These are phyloP conservation scores for Porites lobata DNA, from an alignment of 92 coral and sea anemone genomes.

Conservation along the genomic window DNA sequence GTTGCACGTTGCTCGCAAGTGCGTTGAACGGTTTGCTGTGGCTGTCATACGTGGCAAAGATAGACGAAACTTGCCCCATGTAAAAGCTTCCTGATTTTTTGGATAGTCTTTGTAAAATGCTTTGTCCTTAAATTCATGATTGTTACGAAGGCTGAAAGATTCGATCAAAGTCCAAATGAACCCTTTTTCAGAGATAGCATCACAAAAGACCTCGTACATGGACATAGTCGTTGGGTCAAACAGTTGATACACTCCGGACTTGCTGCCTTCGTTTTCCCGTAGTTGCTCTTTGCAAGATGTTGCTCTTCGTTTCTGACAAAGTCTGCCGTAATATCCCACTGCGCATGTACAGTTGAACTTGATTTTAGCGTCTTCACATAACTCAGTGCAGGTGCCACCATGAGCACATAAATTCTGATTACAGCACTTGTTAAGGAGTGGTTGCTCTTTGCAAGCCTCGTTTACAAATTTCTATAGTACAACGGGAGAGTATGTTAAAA, in stretches of 20 bases:
- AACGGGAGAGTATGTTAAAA: too few relatives aligned
- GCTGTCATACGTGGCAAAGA: slow-evolving; percentile 29
- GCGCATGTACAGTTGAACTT: too few relatives aligned
- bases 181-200: too few relatives aligned
- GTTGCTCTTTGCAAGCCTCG: neutral
- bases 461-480: neutral
- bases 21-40: slow-evolving; percentile 35
- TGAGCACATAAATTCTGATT: slow-evolving; percentile 2
- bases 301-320: too few relatives aligned
- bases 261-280: neutral
- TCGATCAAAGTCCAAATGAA: too few relatives aligned
- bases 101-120: slow-evolving; percentile 37
- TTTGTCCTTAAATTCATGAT: neutral
- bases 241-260: slow-evolving; percentile 28
- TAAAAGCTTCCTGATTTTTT: slow-evolving; percentile 15
- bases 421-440: slow-evolving; percentile 45
- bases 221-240: slow-evolving; percentile 1
- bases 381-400: too few relatives aligned
- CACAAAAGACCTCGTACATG: too few relatives aligned
- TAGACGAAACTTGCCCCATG: slow-evolving; percentile 64
- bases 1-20: slow-evolving; percentile 64
- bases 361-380: too few relatives aligned
- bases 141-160: neutral
- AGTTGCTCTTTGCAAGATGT: too few relatives aligned
- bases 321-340: too few relatives aligned